Evolutionary conservation across 2,113 vertebrate genomes (phyloP), one percentile per base, ranked within the genome.

Genomic region (Bothrops jararaca): DNA sequence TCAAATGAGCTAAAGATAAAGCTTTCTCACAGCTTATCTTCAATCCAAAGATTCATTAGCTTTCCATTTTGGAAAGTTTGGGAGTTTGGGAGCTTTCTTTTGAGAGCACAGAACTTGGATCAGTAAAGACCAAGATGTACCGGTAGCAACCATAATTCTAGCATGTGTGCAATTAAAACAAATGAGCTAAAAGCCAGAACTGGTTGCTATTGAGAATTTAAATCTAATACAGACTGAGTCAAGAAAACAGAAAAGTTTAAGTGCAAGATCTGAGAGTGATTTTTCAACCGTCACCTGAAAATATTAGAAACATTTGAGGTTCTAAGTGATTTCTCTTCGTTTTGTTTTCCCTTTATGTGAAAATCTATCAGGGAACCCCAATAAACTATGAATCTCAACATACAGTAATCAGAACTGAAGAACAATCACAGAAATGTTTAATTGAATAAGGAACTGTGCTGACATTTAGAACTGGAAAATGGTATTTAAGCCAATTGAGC

Each of bases 361-460:
- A 53, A 92, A 89, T 39, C 54, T 89, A 42, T 74, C 86, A 80
- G 58, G 87, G 18, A 89, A 52, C 3, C 23, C 13, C 52, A 91
- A 86, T 26, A 42, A 80, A 45, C 24, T 57, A 56, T 89, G 29
- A 48, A 57, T 85, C 50, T 92, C 80, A 34, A 57, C 29, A 57
- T 53, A 48, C 13, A 24, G 13, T 92, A 89, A 85, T 52, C 52
- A 92, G 87, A 48, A 22, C 52, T 15, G 54, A 89, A 60, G 39
- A 64, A 48, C 87, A 90, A n/a, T 88, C 94, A 13, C 90, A 4
- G 92, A 3, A 93, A 20, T 85, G 89, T 5, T 90, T 54, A 88
- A 91, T 85, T 22, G 0, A 0, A 0, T 8, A 89, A 45, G 50
- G 1, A 86, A 91, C n/a, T 69, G 26, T 85, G 69, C 23, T 64